These are phyloP conservation scores for Gallinago media DNA, from an alignment of 2,113 vertebrate genomes.

Conservation along the genomic window DNA sequence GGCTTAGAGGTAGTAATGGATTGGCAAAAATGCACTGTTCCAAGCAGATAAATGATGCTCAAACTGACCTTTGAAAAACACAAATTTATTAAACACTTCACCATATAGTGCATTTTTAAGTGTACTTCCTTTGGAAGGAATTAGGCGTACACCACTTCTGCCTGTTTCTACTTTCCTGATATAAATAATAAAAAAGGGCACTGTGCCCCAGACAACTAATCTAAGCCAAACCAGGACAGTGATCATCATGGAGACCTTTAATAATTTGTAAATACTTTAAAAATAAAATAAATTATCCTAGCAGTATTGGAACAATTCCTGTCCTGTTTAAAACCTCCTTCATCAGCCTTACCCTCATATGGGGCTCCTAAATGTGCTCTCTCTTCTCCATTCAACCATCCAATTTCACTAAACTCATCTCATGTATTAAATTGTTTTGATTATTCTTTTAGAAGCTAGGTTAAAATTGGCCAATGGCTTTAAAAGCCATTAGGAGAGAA, in stretches of 20 bases:
- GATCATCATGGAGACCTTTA: not conserved
- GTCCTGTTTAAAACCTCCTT: not conserved
- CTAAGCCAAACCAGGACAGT: not conserved
- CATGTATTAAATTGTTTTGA: not conserved
- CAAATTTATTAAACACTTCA: not conserved
- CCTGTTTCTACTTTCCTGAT: not conserved
- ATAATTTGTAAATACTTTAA: not conserved
- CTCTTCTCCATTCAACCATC: not conserved
- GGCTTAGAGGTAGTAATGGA: not conserved
- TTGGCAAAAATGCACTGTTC: not conserved
- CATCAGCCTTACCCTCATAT: not conserved
- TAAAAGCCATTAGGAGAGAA: not conserved
- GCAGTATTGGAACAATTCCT: not conserved
- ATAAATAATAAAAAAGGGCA: not conserved
- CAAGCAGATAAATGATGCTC: not conserved
- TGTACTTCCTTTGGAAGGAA: not conserved
- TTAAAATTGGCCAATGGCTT: not conserved
- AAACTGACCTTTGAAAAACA: not conserved
- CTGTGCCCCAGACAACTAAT: not conserved
- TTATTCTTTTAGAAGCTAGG: not conserved
- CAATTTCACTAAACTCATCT: not conserved
- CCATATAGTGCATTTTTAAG: not conserved
- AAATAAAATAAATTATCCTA: not conserved
- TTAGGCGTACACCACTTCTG: not conserved
- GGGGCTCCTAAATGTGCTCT: accelerated